Base-by-base conservation (phyloP, 2,888 invertebrate genomes). In the Caradrina clavipalpis region DNA sequence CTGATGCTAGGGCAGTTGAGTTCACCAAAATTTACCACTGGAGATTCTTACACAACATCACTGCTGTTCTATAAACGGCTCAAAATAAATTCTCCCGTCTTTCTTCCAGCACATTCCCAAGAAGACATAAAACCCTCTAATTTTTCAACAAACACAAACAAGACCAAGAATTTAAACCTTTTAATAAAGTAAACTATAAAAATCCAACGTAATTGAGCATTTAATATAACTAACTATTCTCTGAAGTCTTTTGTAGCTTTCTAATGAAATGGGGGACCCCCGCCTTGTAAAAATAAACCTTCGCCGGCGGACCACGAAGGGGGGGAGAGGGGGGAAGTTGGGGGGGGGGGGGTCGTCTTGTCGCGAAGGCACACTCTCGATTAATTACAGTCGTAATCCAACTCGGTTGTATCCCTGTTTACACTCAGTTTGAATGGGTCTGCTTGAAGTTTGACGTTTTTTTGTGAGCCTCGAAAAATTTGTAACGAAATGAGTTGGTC, bases 361-460 rank as follows among this genome's bases (percentile, higher is more conserved):
- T 88, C 87, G 86, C 85, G 83, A 86, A 87, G 86, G 83, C 87
- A 86, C 83, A 84, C 87, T 86, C 87, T 85, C 89, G 89, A 91
- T 91, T 92, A 91, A 91, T 92, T 91, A 89, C 89, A 76, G 77
- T 71, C 76, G 87, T 88, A 88, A 90, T 88, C 89, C 87, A 84
- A 85, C 80, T 77, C 77, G 67, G 79, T 70, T 55, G 67, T 61
- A 59, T 72, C 65, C 64, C 76, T 80, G 79, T 76, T 78, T 79
- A 77, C 67, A 64, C 67, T 50, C 64, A 58, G 58, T 70, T 73
- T 73, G 42, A 73, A 78, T n/a, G 62, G 64, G 68, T 65, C 42
- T 53, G 68, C 80, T 78, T 71, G 50, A 73, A 69, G 57, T 42
- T 71, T 42, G 55, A 35, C 49, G 45, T 21, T 53, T 53, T n/a